These are phyloP conservation scores for Threskiornis aethiopicus DNA, from an alignment of 2,797 vertebrate genomes.

Conservation along the genomic window DNA sequence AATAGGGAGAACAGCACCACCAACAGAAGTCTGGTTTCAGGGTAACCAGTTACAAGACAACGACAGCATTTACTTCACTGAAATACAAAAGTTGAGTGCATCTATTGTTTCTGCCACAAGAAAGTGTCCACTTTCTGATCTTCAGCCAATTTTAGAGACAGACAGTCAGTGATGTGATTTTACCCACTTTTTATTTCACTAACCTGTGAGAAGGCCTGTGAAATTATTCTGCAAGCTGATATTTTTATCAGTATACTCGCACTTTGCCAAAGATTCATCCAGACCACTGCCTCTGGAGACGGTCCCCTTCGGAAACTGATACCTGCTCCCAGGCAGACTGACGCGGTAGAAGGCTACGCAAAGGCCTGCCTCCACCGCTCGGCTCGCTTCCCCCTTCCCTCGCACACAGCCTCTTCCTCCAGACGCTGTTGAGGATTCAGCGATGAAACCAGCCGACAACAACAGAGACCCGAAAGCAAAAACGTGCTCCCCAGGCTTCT, in stretches of 20 bases:
- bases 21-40: constrained; percentile 45
- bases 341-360: background rate
- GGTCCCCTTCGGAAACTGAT: background rate
- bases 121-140: background rate
- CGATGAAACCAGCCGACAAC: background rate
- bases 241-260: background rate
- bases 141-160: background rate
- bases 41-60: constrained; percentile 10
- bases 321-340: background rate
- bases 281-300: background rate
- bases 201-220: background rate
- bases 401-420: background rate
- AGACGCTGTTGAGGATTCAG: background rate
- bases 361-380: background rate
- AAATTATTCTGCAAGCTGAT: background rate
- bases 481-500: background rate
- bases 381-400: background rate
- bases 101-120: background rate
- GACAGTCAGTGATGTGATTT: background rate
- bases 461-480: background rate
- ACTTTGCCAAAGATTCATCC: background rate
- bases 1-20: constrained; percentile 64
- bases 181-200: background rate
- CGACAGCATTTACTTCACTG: background rate
- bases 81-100: background rate